Conservation (phyloP, 2,888 invertebrate species). For the Callyntrura sp. region DNA sequence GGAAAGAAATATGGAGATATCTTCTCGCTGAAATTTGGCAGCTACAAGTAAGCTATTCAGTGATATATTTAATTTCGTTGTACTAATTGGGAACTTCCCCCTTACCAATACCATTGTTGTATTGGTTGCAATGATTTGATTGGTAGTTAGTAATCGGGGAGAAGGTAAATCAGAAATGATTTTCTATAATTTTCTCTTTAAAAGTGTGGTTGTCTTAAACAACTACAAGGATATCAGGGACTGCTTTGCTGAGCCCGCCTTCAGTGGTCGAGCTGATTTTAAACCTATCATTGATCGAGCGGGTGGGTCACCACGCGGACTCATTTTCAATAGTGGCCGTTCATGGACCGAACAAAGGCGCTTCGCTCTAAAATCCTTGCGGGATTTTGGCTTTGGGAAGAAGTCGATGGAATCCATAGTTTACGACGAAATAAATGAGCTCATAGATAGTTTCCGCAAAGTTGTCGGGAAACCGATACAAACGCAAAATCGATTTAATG, state of each 20-base stretch:
- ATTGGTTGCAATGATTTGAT: no score
- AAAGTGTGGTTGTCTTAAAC: background rate
- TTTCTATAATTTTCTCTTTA: background rate
- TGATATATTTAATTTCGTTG: no score
- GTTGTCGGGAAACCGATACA: background rate
- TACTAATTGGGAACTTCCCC: no score
- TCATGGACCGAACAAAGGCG: background rate
- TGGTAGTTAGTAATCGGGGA: no score
- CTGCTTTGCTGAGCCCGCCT: background rate
- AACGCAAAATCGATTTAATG: background rate
- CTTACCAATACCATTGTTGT: no score
- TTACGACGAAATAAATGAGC: background rate
- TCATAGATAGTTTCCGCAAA: background rate
- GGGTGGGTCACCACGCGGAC: background rate
- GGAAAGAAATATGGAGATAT: background rate
- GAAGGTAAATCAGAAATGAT: background rate
- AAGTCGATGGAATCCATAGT: background rate
- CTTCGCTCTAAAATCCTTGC: background rate
- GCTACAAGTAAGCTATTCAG: constrained; percentile 1
- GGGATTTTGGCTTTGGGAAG: constrained; percentile 1
- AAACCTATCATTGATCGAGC: background rate
- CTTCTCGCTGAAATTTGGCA: background rate
- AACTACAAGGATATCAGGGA: background rate
- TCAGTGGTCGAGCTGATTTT: background rate
- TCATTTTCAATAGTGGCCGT: background rate